These are phyloP conservation scores for Hybos culiciformis DNA, from an alignment of 2,888 invertebrate genomes.

Conservation along the genomic window DNA sequence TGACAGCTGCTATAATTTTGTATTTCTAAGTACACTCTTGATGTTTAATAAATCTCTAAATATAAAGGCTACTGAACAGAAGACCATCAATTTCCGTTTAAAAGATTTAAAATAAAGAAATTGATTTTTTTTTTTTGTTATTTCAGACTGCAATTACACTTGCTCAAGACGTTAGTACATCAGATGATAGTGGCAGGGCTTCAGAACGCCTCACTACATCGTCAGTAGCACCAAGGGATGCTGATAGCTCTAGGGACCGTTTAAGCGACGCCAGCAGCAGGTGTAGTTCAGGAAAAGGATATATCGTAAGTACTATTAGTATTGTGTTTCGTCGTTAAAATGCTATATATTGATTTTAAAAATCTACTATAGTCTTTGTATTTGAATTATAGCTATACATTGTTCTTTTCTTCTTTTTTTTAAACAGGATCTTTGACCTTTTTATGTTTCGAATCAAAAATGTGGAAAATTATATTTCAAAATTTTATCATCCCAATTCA, in stretches of 20 bases:
- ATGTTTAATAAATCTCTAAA: no score
- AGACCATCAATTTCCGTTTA: no score
- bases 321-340: neutral
- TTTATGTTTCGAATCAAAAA: neutral
- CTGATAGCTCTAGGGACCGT: slow-evolving; percentile 67
- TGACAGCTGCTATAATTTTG: no score
- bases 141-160: slow-evolving; percentile 54
- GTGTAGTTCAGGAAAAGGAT: slow-evolving; percentile 86
- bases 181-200: slow-evolving; percentile 72
- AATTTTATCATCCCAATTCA: no score
- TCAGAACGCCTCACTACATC: slow-evolving; percentile 67
- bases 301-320: slow-evolving; percentile 63
- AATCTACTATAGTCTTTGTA: no score
- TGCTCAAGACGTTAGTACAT: slow-evolving; percentile 67
- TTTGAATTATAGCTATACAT: no score
- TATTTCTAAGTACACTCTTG: no score
- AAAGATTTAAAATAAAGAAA: no score
- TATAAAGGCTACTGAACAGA: no score
- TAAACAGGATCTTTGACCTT: neutral
- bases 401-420: neutral
- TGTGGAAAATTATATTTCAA: no score
- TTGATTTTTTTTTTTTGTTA: no score
- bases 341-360: no score
- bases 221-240: slow-evolving; percentile 60
- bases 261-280: slow-evolving; percentile 82